Conservation (phyloP, 2,797 vertebrate species). For the Anolis apletophallus region DNA sequence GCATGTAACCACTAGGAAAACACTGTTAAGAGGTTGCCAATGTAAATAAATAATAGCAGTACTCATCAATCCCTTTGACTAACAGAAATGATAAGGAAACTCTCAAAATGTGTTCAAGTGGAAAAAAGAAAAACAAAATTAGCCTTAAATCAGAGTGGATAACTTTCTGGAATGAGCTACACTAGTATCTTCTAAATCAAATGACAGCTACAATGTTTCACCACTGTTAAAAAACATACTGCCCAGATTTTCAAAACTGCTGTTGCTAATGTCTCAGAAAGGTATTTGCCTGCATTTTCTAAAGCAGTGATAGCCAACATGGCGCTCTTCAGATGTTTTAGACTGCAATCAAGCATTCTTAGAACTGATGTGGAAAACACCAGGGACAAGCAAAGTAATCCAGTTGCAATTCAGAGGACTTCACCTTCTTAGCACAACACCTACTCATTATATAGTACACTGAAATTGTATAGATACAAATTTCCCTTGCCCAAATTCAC, state of each 20-base stretch:
- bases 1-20: slow-evolving; percentile 2
- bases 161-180: neutral
- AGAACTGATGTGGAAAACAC: neutral
- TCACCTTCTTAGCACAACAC: no score
- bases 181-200: neutral
- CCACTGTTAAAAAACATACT: neutral
- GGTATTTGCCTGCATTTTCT: neutral
- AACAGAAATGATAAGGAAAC: neutral
- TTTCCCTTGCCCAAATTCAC: no score
- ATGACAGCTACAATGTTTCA: neutral
- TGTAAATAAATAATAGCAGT: slow-evolving; percentile 44
- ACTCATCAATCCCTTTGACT: slow-evolving; percentile 33
- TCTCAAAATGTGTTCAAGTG: slow-evolving; percentile 22
- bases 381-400: neutral
- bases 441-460: no score
- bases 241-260: neutral
- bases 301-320: neutral
- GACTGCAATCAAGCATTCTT: neutral
- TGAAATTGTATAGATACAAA: no score
- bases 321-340: neutral
- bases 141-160: neutral
- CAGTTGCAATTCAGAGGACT: no score
- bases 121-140: neutral
- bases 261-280: neutral
- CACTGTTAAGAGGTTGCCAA: neutral